Evolutionary conservation across 2,797 vertebrate species (phyloP), one percentile per base, ranked within the genome.

Genomic region (Arctocebus calabarensis): DNA sequence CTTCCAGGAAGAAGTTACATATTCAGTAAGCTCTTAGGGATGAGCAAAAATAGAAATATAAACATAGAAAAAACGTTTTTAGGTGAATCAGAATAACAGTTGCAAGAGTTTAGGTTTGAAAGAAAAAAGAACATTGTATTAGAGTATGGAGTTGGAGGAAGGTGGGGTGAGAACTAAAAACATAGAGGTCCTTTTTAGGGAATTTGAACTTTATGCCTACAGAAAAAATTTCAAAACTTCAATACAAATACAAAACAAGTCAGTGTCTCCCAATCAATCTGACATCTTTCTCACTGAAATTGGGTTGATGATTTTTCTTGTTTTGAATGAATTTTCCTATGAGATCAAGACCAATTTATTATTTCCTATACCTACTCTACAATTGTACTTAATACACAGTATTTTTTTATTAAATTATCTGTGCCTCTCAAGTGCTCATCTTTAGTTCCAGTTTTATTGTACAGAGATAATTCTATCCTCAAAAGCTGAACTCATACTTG

Each of bases 191-290:
- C 27, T 45, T 78, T 82, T 66, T 83, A 27, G 12, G 2, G 16
- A 81, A 37, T 74, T 78, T 77, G n/a, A 20, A 61, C 16, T 40
- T 64, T 77, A 48, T 45, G 1, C 22, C 77, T 92, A 83, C 25
- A 61, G 43, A 12, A 43, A 73, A 84, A 64, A 79, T 77, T 48
- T 48, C 45, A 73, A 70, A 45, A 94, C 85, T 81, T 16, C 12
- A 81, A 71, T 70, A 88, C 88, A 87, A 78, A 61, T 71, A 48
- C 45, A 84, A 87, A 93, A 27, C 40, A 81, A 62, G 7, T 70
- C 27, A 75, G 0, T 43, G 32, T 92, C 6, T 32, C 90, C 55
- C 4, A 85, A 34, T 57, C 9, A 81, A 32, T 61, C 14, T 93
- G 43, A 64, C 6, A 66, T 74, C 61, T 92, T 92, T 43, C 52